Evolutionary conservation across 2,113 vertebrate genomes (phyloP).

Genomic region (Podiceps cristatus): DNA sequence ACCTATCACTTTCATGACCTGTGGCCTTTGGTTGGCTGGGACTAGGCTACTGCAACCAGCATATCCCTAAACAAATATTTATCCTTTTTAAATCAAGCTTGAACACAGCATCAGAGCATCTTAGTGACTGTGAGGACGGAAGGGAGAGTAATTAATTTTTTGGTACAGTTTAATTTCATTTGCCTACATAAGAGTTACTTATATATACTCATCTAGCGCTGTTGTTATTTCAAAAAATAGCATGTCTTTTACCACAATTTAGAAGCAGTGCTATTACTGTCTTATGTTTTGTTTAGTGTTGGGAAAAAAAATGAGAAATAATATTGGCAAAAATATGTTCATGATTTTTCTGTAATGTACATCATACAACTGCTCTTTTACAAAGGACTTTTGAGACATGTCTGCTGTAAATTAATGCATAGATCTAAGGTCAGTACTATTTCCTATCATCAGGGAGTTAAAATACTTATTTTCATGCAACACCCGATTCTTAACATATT

Average conservation of each 20-base stretch:
- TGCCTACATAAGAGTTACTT: background rate
- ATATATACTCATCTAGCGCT: background rate
- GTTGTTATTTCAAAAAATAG: background rate
- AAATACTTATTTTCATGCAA: background rate
- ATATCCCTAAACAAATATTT: background rate
- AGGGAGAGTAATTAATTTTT: background rate
- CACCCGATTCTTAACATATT: background rate
- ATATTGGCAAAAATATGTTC: background rate
- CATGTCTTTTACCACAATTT: accelerated
- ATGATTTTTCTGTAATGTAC: background rate
- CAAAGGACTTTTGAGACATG: background rate
- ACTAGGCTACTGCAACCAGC: background rate
- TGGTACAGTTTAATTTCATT: background rate
- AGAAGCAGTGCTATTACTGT: background rate
- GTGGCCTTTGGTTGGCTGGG: background rate
- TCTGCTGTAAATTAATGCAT: background rate
- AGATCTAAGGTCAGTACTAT: background rate
- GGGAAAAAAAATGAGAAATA: background rate
- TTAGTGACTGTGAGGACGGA: background rate
- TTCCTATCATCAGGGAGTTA: background rate
- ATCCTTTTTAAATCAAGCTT: background rate
- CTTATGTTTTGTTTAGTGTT: background rate
- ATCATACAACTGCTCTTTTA: background rate
- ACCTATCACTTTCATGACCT: background rate
- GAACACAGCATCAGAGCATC: background rate